Conservation (phyloP, 2,888 invertebrate genomes). For the Cataglyphis altisquamis region DNA sequence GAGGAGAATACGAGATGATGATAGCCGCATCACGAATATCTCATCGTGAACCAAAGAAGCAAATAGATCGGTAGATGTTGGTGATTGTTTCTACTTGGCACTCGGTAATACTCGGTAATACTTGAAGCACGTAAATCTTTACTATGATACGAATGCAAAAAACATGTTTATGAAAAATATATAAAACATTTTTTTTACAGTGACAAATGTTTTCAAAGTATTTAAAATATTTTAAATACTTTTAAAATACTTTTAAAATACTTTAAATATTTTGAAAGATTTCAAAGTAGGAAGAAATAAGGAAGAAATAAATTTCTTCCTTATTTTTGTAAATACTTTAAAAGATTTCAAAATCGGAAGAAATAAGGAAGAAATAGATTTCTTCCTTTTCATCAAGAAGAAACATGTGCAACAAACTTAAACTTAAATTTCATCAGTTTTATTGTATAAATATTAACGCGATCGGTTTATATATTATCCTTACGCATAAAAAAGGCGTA, state of each 20-base stretch:
- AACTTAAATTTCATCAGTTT: neutral
- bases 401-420: neutral
- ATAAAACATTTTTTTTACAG: neutral
- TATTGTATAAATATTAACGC: neutral
- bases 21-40: conserved; percentile 62
- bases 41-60: conserved; percentile 55
- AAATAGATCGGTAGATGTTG: conserved; percentile 62
- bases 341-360: too few species aligned
- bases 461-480: neutral
- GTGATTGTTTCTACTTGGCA: conserved; percentile 33
- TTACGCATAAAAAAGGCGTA: neutral
- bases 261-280: too few species aligned
- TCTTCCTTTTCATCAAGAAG: neutral
- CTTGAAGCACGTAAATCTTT: neutral
- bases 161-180: neutral
- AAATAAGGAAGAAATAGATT: too few species aligned
- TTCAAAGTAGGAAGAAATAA: too few species aligned
- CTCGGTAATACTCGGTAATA: conserved; percentile 8
- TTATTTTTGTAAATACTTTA: too few species aligned
- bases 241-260: too few species aligned
- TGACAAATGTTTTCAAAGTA: too few species aligned
- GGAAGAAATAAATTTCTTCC: too few species aligned
- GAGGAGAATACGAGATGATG: conserved; percentile 64
- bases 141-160: neutral
- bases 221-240: neutral